Percentiles rank a stretch among this genome's conserved stretches.
Evolutionary conservation across 1,140 invertebrate genomes (phyloP).

Genomic region (Heliconius nattereri): DNA sequence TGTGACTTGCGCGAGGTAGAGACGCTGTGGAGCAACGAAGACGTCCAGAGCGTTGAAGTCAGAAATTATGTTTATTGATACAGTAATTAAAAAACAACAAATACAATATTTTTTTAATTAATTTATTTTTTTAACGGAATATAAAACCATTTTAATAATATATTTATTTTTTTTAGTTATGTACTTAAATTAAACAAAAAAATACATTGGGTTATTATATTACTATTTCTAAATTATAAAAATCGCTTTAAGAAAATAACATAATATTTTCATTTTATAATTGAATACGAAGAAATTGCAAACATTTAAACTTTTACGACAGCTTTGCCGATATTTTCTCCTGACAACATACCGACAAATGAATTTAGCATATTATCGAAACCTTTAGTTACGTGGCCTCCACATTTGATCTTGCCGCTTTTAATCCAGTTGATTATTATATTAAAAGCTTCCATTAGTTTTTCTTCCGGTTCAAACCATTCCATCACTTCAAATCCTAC

Average conservation of each 20-base stretch:
- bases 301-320: slow-evolving; percentile 76
- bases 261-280: too few relatives aligned
- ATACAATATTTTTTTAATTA: neutral
- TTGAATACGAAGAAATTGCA: neutral
- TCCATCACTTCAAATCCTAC: slow-evolving; percentile 73
- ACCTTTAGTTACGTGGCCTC: slow-evolving; percentile 81
- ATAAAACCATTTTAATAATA: too few relatives aligned
- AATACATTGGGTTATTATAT: too few relatives aligned
- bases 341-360: slow-evolving; percentile 82
- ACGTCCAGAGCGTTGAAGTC: slow-evolving; percentile 69
- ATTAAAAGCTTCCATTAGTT: slow-evolving; percentile 72
- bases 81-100: neutral
- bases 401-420: slow-evolving; percentile 80
- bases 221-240: too few relatives aligned
- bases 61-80: slow-evolving; percentile 22
- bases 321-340: slow-evolving; percentile 83
- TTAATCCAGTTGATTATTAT: slow-evolving; percentile 78
- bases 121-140: neutral
- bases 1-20: slow-evolving; percentile 50
- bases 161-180: too few relatives aligned
- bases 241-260: too few relatives aligned
- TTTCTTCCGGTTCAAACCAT: slow-evolving; percentile 29
- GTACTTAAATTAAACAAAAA: too few relatives aligned
- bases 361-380: slow-evolving; percentile 83
- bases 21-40: slow-evolving; percentile 66